Evolutionary conservation across 2,113 vertebrate species (phyloP), one percentile per base, ranked within the genome.

Genomic region (Pitta sordida): DNA sequence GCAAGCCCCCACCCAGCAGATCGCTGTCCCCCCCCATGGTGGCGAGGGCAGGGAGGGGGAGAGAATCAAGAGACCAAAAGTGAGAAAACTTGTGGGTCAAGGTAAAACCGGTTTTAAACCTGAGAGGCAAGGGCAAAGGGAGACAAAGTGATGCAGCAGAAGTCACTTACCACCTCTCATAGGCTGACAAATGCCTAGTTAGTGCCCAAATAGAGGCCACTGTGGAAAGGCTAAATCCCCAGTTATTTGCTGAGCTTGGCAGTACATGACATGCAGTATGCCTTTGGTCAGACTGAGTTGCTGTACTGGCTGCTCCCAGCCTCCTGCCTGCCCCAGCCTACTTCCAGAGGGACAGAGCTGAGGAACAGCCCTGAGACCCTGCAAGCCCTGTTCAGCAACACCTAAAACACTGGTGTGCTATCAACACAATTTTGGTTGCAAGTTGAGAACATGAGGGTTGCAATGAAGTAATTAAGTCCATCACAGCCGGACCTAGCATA

Each of bases 261-360:
- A 10, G 29, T 62, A 3, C 0, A 0, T 15, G 46, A 15, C n/a
- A 17, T 3, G 1, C 71, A 73, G 7, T 15, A 15, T 1, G 15
- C 9, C n/a, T 79, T 24, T 7, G 53, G 44, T 18, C 30, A 52
- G 10, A 15, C 18, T 0, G 0, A 9, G n/a, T 8, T 55, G 74
- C 67, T 76, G 43, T 41, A 22, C 58, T 76, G 55, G 21, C 70
- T 16, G 2, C 21, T 59, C 16, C n/a, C 60, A 81, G 27, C 37
- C 23, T 48, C 51, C 74, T 83, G 81, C n/a, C 19, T 43, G 24
- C 58, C n/a, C 32, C 20, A 76, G 29, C 36, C 68, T 53, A 37
- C 3, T 26, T 26, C 27, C 7, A 1, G 2, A 4, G 17, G 3
- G 10, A 3, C 36, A 48, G 39, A 39, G 62, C 15, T 6, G 44